Conservation (phyloP, 2,113 vertebrate genomes). For the Hippolais icterina region DNA sequence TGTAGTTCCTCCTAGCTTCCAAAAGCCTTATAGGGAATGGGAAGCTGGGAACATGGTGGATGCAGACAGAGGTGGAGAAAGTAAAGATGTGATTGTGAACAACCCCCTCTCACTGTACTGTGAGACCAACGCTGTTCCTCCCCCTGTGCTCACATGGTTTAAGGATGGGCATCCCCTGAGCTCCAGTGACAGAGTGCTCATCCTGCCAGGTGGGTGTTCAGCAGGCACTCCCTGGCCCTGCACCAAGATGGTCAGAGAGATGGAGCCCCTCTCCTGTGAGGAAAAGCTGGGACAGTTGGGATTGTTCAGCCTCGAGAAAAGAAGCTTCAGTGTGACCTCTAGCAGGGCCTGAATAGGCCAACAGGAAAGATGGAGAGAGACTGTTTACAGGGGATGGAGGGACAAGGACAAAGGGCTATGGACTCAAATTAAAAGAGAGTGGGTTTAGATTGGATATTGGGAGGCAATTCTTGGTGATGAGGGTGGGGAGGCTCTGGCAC, state of each 20-base stretch:
- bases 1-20: slow-evolving; percentile 93
- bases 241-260: too few species aligned
- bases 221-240: not conserved
- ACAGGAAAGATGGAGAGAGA: too few species aligned
- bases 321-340: too few species aligned
- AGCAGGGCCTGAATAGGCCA: accelerated
- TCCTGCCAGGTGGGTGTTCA: slow-evolving; percentile 84
- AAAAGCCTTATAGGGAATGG: slow-evolving; percentile 72
- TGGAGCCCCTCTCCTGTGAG: not conserved
- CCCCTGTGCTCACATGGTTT: slow-evolving; percentile 92
- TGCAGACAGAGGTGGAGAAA: slow-evolving; percentile 66
- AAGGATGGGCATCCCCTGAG: slow-evolving; percentile 83
- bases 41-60: slow-evolving; percentile 71
- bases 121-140: slow-evolving; percentile 91
- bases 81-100: slow-evolving; percentile 89
- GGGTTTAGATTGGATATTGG: not conserved
- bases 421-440: not conserved
- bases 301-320: not conserved
- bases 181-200: slow-evolving; percentile 85
- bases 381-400: not conserved
- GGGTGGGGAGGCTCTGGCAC: not conserved
- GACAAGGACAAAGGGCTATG: not conserved
- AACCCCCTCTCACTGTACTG: slow-evolving; percentile 91
- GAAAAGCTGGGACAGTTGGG: not conserved
- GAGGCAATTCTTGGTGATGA: accelerated